Conservation (phyloP, 1,140 invertebrate genomes). For the Drosophila simulans region DNA sequence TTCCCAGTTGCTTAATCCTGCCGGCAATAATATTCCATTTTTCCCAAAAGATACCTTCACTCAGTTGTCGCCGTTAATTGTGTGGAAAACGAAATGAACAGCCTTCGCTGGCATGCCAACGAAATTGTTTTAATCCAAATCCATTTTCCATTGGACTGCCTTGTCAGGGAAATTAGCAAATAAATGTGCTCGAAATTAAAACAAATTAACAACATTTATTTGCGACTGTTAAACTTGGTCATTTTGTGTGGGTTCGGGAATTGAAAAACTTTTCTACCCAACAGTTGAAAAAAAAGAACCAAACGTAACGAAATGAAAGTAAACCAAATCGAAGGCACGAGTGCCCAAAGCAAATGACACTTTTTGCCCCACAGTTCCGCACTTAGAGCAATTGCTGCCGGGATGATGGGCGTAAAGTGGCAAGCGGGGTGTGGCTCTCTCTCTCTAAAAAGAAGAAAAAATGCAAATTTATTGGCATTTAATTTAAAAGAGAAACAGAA, state of each 20-base stretch:
- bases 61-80: slow-evolving; percentile 25
- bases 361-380: slow-evolving; percentile 36
- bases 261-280: slow-evolving; percentile 69
- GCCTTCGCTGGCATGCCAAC: slow-evolving; percentile 10
- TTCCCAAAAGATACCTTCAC: slow-evolving; percentile 1
- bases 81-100: slow-evolving; percentile 37
- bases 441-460: slow-evolving; percentile 15
- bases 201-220: slow-evolving; percentile 82
- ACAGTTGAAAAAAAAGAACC: background rate
- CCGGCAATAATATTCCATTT: background rate
- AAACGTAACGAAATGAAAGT: slow-evolving; percentile 46
- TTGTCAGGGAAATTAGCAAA: slow-evolving; percentile 59
- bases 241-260: slow-evolving; percentile 60
- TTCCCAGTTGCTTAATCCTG: background rate
- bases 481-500: slow-evolving; percentile 71
- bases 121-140: slow-evolving; percentile 41
- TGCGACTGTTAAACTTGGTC: slow-evolving; percentile 71
- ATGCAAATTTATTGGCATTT: slow-evolving; percentile 82
- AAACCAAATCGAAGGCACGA: slow-evolving; percentile 66
- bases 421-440: slow-evolving; percentile 1
- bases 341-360: slow-evolving; percentile 66
- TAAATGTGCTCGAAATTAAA: slow-evolving; percentile 71
- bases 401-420: background rate
- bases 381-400: slow-evolving; percentile 46
- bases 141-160: slow-evolving; percentile 36